These are phyloP conservation scores for Cossypha heuglini DNA, from an alignment of 2,797 vertebrate species.

Conservation along the genomic window DNA sequence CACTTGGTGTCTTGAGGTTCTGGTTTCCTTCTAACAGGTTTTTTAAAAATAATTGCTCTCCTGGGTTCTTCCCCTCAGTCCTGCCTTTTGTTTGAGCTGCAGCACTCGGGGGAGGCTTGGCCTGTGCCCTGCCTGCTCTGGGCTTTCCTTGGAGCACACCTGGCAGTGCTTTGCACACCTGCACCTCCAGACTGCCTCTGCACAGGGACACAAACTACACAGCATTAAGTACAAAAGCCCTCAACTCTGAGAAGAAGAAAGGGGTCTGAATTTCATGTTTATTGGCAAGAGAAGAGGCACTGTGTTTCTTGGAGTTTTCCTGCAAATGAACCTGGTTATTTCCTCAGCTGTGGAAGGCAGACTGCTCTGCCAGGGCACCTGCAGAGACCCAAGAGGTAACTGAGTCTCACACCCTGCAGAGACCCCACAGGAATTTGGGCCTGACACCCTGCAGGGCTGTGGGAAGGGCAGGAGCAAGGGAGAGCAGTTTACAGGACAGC, in stretches of 20 bases:
- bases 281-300: background rate
- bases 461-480: background rate
- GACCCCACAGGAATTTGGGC: accelerated
- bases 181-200: background rate
- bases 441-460: background rate
- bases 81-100: background rate
- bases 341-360: background rate
- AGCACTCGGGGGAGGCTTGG: accelerated
- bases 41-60: background rate
- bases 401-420: accelerated
- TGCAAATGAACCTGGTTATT: accelerated
- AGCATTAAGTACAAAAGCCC: background rate
- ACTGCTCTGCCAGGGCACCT: background rate
- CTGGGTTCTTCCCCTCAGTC: background rate
- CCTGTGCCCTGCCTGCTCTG: background rate
- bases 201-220: background rate
- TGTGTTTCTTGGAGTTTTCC: background rate
- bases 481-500: background rate
- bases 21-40: background rate
- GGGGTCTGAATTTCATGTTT: background rate
- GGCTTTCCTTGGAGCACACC: background rate
- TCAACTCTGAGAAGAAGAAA: background rate
- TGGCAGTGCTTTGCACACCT: background rate
- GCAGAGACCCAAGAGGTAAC: background rate
- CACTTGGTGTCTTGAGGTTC: background rate